Evolutionary conservation across 2,113 vertebrate species (phyloP).

Genomic region (Anoura caudifer): DNA sequence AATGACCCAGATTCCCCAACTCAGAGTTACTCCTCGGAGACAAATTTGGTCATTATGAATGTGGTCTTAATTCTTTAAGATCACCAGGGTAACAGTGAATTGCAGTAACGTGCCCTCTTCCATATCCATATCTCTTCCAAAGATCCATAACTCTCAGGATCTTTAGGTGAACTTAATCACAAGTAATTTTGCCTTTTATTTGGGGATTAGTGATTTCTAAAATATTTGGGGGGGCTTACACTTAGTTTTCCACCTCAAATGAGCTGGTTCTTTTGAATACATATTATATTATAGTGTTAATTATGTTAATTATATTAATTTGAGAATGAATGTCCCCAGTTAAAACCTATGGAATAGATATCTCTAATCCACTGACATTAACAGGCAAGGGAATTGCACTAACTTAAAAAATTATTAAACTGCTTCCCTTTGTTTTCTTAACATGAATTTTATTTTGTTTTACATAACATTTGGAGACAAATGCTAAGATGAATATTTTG

Average conservation of each 20-base stretch:
- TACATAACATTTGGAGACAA: neutral
- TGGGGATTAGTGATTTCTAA: neutral
- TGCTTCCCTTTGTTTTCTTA: neutral
- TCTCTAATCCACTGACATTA: neutral
- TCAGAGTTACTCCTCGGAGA: conserved; percentile 48
- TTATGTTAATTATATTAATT: neutral
- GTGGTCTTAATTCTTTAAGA: conserved; percentile 62
- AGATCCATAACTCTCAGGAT: neutral
- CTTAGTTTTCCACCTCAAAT: neutral
- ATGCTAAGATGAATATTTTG: neutral
- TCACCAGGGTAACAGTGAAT: conserved; percentile 38
- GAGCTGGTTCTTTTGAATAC: neutral
- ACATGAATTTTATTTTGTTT: neutral
- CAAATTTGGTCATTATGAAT: conserved; percentile 50
- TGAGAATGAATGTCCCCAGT: rapidly evolving
- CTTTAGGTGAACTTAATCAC: neutral
- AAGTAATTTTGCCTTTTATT: neutral
- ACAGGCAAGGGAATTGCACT: neutral
- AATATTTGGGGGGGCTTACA: neutral
- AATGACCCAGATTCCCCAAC: conserved; percentile 50
- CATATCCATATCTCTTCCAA: too few relatives aligned
- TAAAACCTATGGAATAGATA: neutral
- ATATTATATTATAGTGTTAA: neutral
- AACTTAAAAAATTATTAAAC: neutral
- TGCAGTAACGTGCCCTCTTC: conserved; percentile 27